These are phyloP conservation scores for Platichthys flesus DNA, from an alignment of 2,113 vertebrate species.

Conservation along the genomic window DNA sequence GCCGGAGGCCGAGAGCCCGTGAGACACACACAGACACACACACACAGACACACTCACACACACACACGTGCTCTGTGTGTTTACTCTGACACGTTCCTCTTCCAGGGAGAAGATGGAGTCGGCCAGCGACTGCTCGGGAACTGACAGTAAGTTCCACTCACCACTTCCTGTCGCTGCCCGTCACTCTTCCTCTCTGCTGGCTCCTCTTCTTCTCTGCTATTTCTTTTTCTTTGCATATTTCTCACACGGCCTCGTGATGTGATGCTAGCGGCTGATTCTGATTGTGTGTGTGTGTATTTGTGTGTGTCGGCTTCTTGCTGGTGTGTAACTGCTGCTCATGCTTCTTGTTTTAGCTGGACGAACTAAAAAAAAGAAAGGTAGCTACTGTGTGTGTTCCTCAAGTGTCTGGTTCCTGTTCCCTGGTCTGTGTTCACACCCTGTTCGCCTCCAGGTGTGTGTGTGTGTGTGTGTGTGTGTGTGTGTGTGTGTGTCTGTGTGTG, in stretches of 20 bases:
- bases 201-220: conserved; percentile 30
- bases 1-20: conserved; percentile 92
- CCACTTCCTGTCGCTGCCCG: conserved; percentile 27
- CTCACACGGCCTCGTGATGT: conserved; percentile 43
- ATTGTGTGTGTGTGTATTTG: background rate
- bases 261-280: conserved; percentile 10
- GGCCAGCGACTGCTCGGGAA: conserved; percentile 89
- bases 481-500: conserved; percentile 28
- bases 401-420: conserved; percentile 35
- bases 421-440: background rate
- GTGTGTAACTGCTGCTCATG: conserved; percentile 69
- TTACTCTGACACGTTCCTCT: conserved; percentile 53
- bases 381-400: conserved; percentile 59
- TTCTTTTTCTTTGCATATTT: conserved; percentile 56
- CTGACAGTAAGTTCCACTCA: conserved; percentile 80
- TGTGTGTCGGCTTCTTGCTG: conserved; percentile 14
- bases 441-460: conserved; percentile 10
- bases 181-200: background rate
- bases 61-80: background rate
- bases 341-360: conserved; percentile 85
- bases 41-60: conserved; percentile 16
- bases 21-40: conserved; percentile 54
- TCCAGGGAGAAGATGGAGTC: conserved; percentile 94
- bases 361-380: conserved; percentile 84
- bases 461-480: conserved; percentile 31